phyloP scores from a whole-genome alignment of 2,113 vertebrate species.

The Henicopernis longicauda region DNA sequence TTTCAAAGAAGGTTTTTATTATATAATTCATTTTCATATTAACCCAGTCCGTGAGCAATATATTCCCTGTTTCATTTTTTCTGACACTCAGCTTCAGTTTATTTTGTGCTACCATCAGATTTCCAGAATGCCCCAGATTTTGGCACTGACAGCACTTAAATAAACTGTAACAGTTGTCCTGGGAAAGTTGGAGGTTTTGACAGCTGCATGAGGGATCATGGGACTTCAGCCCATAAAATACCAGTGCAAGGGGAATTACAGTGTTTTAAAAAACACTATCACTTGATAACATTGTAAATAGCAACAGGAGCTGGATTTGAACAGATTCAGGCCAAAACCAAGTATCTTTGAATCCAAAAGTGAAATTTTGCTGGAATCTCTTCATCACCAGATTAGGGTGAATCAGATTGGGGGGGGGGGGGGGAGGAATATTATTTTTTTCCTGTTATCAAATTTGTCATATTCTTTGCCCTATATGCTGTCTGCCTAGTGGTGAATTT shows the following conservation, averaged over 20 bases:
- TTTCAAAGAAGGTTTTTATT: background rate
- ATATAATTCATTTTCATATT: background rate
- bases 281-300: slow-evolving; percentile 14
- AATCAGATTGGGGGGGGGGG: background rate
- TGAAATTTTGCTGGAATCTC: background rate
- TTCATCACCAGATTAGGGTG: background rate
- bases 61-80: slow-evolving; percentile 7
- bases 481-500: background rate
- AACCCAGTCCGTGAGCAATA: background rate
- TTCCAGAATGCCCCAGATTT: slow-evolving; percentile 48
- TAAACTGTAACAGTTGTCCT: slow-evolving; percentile 56
- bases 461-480: background rate
- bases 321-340: background rate
- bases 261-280: slow-evolving; percentile 4
- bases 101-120: slow-evolving; percentile 45
- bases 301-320: background rate
- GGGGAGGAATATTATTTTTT: too few relatives aligned
- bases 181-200: slow-evolving; percentile 64
- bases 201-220: slow-evolving; percentile 51
- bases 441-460: background rate
- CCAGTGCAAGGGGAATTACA: slow-evolving; percentile 5
- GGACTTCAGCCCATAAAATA: slow-evolving; percentile 35
- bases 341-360: background rate
- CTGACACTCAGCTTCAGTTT: slow-evolving; percentile 17
- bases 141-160: slow-evolving; percentile 43